phyloP scores from a whole-genome alignment of 1,140 invertebrate genomes.

The Diachasma alloeum region DNA sequence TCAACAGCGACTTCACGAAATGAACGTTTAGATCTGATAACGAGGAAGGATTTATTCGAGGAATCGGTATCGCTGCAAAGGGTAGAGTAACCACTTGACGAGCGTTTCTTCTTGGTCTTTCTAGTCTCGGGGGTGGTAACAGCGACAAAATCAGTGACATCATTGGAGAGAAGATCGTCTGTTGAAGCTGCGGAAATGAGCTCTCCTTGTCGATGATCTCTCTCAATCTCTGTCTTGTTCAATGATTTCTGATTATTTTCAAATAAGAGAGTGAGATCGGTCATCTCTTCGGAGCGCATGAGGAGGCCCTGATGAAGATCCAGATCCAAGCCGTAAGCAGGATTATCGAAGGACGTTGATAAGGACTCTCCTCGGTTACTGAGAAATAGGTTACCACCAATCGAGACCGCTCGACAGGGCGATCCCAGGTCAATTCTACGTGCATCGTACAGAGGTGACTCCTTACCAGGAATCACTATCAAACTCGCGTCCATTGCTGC shows the following conservation, averaged over 20 bases:
- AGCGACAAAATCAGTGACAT: slow-evolving; percentile 29
- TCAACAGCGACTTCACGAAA: slow-evolving; percentile 79
- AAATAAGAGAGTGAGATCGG: slow-evolving; percentile 53
- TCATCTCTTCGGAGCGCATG: slow-evolving; percentile 54
- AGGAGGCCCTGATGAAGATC: slow-evolving; percentile 52
- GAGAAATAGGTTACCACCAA: slow-evolving; percentile 44
- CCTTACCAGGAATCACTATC: slow-evolving; percentile 41
- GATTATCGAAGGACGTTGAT: slow-evolving; percentile 56
- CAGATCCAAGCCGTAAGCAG: slow-evolving; percentile 57
- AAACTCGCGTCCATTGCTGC: slow-evolving; percentile 55
- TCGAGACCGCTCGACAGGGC: slow-evolving; percentile 47
- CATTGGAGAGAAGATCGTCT: slow-evolving; percentile 61
- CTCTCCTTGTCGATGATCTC: slow-evolving; percentile 34
- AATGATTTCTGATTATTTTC: slow-evolving; percentile 12
- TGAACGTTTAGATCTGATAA: slow-evolving; percentile 50
- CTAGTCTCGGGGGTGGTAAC: slow-evolving; percentile 41
- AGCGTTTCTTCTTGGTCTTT: slow-evolving; percentile 49
- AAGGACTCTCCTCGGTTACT: slow-evolving; percentile 39
- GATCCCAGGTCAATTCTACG: slow-evolving; percentile 57
- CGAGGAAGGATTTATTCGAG: slow-evolving; percentile 48
- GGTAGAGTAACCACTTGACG: slow-evolving; percentile 60
- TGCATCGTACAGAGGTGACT: slow-evolving; percentile 51
- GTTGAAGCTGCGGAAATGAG: slow-evolving; percentile 61
- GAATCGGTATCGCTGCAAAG: slow-evolving; percentile 60
- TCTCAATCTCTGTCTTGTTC: slow-evolving; percentile 25